phyloP scores from a whole-genome alignment of 2,113 vertebrate species.

The Shinisaurus crocodilurus region DNA sequence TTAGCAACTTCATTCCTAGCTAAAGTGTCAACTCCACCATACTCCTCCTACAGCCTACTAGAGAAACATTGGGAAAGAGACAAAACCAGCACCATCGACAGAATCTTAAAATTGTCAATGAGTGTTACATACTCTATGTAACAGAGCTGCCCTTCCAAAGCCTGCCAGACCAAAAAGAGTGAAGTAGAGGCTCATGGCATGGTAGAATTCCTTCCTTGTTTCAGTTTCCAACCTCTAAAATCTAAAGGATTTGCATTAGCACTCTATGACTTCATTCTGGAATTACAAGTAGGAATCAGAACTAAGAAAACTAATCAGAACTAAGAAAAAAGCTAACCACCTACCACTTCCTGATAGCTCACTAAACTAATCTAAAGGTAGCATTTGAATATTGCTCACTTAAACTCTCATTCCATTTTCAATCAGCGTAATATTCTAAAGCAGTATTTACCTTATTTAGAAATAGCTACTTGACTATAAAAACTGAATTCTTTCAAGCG shows the following conservation, averaged over 20 bases:
- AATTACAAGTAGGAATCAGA: background rate
- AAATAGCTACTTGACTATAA: background rate
- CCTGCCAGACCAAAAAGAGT: background rate
- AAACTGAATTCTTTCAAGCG: background rate
- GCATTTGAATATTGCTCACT: background rate
- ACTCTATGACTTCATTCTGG: background rate
- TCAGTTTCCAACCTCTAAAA: background rate
- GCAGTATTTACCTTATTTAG: background rate
- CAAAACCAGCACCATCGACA: background rate
- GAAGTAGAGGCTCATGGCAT: background rate
- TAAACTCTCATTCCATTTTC: background rate
- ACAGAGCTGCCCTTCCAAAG: too few species aligned
- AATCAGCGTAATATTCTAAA: background rate
- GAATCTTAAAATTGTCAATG: too few species aligned
- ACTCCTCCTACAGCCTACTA: background rate
- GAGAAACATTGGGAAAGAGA: background rate
- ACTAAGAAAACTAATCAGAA: background rate
- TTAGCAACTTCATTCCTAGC: background rate
- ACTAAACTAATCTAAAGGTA: background rate
- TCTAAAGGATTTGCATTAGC: background rate
- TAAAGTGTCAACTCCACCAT: background rate
- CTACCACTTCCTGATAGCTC: background rate
- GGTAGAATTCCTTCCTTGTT: background rate
- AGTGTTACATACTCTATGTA: background rate
- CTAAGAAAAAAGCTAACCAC: background rate